Base-by-base conservation (phyloP, 2,888 invertebrate genomes). In the Lasioglossum figueresi region DNA sequence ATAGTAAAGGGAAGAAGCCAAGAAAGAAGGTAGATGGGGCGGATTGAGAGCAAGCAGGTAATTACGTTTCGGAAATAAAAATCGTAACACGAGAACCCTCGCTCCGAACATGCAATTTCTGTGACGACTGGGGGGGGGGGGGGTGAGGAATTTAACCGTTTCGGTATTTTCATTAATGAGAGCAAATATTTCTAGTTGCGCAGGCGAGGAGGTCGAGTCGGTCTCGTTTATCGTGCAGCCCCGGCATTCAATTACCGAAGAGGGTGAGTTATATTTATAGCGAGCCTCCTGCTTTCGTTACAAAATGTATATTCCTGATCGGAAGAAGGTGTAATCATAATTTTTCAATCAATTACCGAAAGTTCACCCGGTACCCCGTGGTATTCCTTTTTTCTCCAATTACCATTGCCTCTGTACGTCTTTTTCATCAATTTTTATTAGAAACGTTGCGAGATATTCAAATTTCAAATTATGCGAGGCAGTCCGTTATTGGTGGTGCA, bases 201-300 rank as follows among this genome's bases (percentile, higher is more conserved):
- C 14, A n/a, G 12, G 16, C n/a, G 48, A 43, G 52, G 27, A 40
- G 16, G 59, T 31, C 27, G 52, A 19, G 74, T 56, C 37, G 73
- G 80, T 68, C 72, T 78, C 75, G 82, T 84, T 88, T 88, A 80
- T 79, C 80, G 75, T 66, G 56, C 34, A 40, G 52, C 59, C 48
- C 63, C 71, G 52, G 45, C 75, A 88, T 88, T 83, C 85, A 83
- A 88, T 88, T 88, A 83, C 74, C n/a, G 68, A 63, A 75, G 34
- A 31, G 70, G 74, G 52, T 63, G 72, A 76, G 70, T 68, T 56
- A 56, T 72, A 78, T 78, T 79, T 84, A 82, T 82, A 70, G 66
- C 68, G 70, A 16, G 5, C n/a, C 66, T 37, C 63, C 66, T 71
- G 40, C 27, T 87, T 82, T 43, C 66, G 59, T 79, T 77, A 66